phyloP scores from a whole-genome alignment of 2,888 invertebrate species.

The Masnerella sp. region DNA sequence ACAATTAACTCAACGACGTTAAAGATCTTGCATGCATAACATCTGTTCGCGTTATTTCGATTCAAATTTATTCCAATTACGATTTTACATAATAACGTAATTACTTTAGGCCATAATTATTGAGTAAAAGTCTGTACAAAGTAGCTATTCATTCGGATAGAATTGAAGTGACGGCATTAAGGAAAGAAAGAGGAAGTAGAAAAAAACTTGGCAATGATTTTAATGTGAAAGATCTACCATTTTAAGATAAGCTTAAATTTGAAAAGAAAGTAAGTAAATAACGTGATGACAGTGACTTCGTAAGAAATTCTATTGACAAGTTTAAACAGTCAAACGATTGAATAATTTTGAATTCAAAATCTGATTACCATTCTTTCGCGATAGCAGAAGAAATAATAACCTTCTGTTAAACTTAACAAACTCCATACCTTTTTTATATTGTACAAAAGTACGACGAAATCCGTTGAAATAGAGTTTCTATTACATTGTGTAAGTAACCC shows the following conservation, averaged over 20 bases:
- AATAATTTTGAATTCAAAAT: background rate
- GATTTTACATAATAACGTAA: background rate
- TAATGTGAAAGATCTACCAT: constrained; percentile 8
- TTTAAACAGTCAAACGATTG: constrained; percentile 9
- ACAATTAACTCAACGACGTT: constrained; percentile 12
- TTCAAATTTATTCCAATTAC: too few relatives aligned
- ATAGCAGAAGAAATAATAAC: constrained; percentile 1
- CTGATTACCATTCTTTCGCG: background rate
- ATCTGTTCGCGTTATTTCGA: background rate
- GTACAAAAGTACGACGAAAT: too few relatives aligned
- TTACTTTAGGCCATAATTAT: constrained; percentile 4
- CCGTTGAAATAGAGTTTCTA: too few relatives aligned
- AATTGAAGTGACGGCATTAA: constrained; percentile 4
- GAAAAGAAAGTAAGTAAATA: constrained; percentile 15
- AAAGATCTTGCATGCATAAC: background rate
- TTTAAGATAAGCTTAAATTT: constrained; percentile 5
- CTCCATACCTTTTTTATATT: too few relatives aligned
- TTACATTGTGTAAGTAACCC: too few relatives aligned
- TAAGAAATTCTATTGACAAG: constrained; percentile 1
- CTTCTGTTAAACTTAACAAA: background rate
- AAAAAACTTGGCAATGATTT: constrained; percentile 14
- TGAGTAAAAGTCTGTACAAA: constrained; percentile 4
- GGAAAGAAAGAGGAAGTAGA: constrained; percentile 6
- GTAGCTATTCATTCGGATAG: constrained; percentile 7
- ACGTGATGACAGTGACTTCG: constrained; percentile 1